These are phyloP conservation scores for Spea bombifrons DNA, from an alignment of 2,113 vertebrate genomes.

Conservation along the genomic window DNA sequence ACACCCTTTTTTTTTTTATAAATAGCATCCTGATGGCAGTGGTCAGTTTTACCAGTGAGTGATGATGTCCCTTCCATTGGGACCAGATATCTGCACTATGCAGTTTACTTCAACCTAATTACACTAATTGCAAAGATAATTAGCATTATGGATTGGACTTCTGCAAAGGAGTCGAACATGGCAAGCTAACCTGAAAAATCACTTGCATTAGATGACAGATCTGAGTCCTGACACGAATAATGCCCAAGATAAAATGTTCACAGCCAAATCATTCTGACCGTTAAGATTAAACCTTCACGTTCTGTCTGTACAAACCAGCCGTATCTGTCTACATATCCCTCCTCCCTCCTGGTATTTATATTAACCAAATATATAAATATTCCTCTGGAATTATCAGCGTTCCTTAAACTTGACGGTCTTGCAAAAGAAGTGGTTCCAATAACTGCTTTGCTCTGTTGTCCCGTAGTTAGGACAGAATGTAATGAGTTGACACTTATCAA, in stretches of 20 bases:
- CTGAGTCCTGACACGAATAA: not conserved
- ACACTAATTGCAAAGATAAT: slow-evolving; percentile 24
- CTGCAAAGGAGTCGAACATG: slow-evolving; percentile 9
- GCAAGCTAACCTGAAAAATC: slow-evolving; percentile 1
- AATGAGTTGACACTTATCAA: no score
- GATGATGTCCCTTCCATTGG: not conserved
- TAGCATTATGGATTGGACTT: slow-evolving; percentile 27
- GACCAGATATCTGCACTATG: not conserved
- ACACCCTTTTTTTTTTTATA: no score
- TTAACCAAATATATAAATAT: slow-evolving; percentile 14
- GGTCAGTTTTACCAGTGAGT: slow-evolving; percentile 12
- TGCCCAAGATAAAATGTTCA: not conserved
- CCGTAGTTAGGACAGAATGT: not conserved
- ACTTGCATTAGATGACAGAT: not conserved
- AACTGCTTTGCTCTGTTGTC: not conserved
- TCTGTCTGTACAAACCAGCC: no score
- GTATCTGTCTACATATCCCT: not conserved
- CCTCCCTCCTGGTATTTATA: slow-evolving; percentile 1
- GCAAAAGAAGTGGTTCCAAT: not conserved
- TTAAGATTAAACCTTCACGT: no score
- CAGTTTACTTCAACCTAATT: slow-evolving; percentile 23
- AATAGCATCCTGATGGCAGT: not conserved
- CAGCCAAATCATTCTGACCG: not conserved
- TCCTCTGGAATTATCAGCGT: not conserved
- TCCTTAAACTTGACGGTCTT: not conserved